Percentiles rank a stretch among this genome's conserved stretches.
phyloP scores from a whole-genome alignment of 92 coral and sea anemone species.

The Bergia sp. region DNA sequence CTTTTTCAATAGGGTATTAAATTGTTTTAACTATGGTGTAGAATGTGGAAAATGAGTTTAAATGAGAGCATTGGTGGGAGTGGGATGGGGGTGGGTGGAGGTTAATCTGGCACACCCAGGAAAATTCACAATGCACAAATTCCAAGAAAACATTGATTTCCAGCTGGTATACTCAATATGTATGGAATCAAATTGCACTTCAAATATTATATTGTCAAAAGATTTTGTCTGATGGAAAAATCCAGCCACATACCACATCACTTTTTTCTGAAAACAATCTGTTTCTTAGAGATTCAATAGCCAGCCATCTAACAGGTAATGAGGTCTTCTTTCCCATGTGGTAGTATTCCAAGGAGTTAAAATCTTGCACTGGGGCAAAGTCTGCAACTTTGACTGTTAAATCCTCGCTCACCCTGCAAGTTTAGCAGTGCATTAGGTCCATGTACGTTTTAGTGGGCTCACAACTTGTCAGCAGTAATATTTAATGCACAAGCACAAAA shows the following conservation, averaged over 20 bases:
- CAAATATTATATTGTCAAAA: background rate
- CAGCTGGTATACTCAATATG: background rate
- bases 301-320: slow-evolving; percentile 64
- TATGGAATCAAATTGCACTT: background rate
- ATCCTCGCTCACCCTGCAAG: slow-evolving; percentile 70
- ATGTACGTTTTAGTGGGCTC: no score
- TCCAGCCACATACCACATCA: slow-evolving; percentile 71
- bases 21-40: no score
- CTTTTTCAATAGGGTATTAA: no score
- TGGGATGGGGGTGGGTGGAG: no score
- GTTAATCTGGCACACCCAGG: background rate
- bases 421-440: background rate
- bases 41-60: no score
- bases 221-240: background rate
- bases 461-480: no score
- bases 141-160: background rate
- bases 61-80: no score
- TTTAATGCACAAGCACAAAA: no score
- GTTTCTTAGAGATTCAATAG: slow-evolving; percentile 63
- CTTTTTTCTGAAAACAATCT: slow-evolving; percentile 68
- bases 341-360: slow-evolving; percentile 26
- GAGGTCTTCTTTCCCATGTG: slow-evolving; percentile 51
- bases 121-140: background rate
- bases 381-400: slow-evolving; percentile 61
- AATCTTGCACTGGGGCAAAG: slow-evolving; percentile 48